These are phyloP conservation scores for Xiphophorus couchianus DNA, from an alignment of 2,113 vertebrate species.

Conservation along the genomic window DNA sequence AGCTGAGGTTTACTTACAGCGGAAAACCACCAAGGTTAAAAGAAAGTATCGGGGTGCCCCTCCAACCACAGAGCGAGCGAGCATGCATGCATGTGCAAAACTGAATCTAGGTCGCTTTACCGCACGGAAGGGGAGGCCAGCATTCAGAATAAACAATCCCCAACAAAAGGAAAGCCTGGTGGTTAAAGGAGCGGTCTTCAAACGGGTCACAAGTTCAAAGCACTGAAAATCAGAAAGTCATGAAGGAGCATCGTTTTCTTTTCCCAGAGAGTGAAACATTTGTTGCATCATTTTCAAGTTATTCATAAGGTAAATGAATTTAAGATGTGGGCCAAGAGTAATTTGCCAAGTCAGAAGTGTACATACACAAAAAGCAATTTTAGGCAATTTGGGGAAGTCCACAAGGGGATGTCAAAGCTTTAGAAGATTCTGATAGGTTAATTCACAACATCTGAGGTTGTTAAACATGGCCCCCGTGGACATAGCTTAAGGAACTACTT, in stretches of 20 bases:
- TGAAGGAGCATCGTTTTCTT: neutral
- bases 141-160: conserved; percentile 39
- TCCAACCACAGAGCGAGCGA: conserved; percentile 27
- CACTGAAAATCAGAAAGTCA: neutral
- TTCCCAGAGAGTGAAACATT: neutral
- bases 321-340: too few relatives aligned
- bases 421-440: too few relatives aligned
- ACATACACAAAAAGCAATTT: neutral
- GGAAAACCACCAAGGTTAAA: conserved; percentile 59
- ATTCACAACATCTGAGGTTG: too few relatives aligned
- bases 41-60: conserved; percentile 56
- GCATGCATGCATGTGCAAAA: conserved; percentile 14
- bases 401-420: too few relatives aligned
- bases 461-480: too few relatives aligned
- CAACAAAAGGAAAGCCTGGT: conserved; percentile 2
- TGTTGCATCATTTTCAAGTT: neutral
- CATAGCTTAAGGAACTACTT: too few relatives aligned
- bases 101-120: conserved; percentile 2
- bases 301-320: neutral
- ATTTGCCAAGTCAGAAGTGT: neutral
- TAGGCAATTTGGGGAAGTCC: too few relatives aligned
- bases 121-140: conserved; percentile 23
- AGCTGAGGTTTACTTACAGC: conserved; percentile 70
- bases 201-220: conserved; percentile 35
- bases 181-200: conserved; percentile 12